Percentiles rank a stretch among this genome's conserved stretches.
phyloP scores from a whole-genome alignment of 2,888 invertebrate species.

The Onthophagus sagittarius region DNA sequence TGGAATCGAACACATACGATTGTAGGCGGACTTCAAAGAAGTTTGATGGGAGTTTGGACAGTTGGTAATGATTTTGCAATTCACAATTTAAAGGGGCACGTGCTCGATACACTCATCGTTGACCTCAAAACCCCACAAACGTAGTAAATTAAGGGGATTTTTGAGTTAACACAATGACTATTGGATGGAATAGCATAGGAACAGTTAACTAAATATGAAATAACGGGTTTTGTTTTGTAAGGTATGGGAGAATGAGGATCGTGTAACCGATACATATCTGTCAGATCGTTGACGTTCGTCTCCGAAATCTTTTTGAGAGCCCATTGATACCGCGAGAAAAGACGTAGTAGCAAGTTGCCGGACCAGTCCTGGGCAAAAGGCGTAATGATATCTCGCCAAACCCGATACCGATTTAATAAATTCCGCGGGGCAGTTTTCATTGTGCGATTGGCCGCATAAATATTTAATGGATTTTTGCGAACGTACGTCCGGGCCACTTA shows the following conservation, averaged over 20 bases:
- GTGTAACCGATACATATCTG: background rate
- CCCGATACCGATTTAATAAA: conserved; percentile 10
- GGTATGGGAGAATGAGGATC: background rate
- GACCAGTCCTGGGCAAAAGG: background rate
- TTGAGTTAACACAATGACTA: too few relatives aligned
- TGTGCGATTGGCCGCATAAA: conserved; percentile 11
- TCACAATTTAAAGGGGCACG: background rate
- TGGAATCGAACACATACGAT: background rate
- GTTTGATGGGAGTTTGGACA: background rate
- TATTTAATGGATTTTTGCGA: conserved; percentile 10
- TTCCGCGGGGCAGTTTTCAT: conserved; percentile 3
- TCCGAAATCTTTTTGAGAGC: background rate
- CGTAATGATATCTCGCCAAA: background rate
- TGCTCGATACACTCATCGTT: background rate
- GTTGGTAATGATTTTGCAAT: background rate
- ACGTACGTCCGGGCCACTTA: conserved; percentile 8
- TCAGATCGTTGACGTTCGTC: background rate
- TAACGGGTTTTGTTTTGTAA: background rate
- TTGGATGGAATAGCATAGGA: background rate
- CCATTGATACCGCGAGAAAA: conserved; percentile 1
- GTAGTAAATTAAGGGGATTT: too few relatives aligned
- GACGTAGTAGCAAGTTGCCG: background rate
- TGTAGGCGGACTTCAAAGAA: background rate
- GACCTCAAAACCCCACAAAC: background rate
- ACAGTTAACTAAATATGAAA: background rate